Evolutionary conservation across 23 tunicate genomes (phyloP).

Genomic region (Oikopleura dioica): DNA sequence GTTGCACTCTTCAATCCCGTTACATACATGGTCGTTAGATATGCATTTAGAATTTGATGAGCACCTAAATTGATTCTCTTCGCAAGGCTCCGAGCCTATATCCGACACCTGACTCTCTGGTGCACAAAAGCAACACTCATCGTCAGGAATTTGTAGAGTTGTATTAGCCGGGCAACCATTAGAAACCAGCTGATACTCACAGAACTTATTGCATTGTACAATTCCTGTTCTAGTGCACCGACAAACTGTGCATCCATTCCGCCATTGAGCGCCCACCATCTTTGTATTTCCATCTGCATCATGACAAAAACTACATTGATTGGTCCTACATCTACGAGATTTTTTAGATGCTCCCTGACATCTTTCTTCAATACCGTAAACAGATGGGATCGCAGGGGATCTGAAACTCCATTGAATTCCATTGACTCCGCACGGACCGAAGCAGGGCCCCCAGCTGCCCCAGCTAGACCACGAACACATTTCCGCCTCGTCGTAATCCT

Average conservation of each 20-base stretch:
- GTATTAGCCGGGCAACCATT: slow-evolving; percentile 26
- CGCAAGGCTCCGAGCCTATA: background rate
- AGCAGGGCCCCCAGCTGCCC: slow-evolving; percentile 72
- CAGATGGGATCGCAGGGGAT: slow-evolving; percentile 24
- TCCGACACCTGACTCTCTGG: slow-evolving; percentile 5
- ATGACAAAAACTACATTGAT: slow-evolving; percentile 23
- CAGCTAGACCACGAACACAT: slow-evolving; percentile 42
- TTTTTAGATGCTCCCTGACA: slow-evolving; percentile 33
- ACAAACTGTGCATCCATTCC: slow-evolving; percentile 25
- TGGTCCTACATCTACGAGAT: slow-evolving; percentile 29
- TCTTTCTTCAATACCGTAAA: slow-evolving; percentile 21
- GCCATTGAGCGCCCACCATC: slow-evolving; percentile 45
- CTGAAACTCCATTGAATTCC: slow-evolving; percentile 67
- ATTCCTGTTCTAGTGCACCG: slow-evolving; percentile 17
- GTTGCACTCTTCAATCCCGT: slow-evolving; percentile 22
- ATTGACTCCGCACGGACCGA: slow-evolving; percentile 60
- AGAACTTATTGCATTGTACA: slow-evolving; percentile 24
- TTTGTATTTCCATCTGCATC: slow-evolving; percentile 1
- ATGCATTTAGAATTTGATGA: background rate
- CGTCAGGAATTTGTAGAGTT: slow-evolving; percentile 17
- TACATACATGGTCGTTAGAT: slow-evolving; percentile 19
- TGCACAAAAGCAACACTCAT: slow-evolving; percentile 25
- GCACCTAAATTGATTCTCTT: background rate
- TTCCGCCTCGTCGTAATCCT: background rate
- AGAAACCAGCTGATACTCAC: background rate